Base-by-base conservation (phyloP, 2,888 invertebrate species). In the Amphipoea lucens region DNA sequence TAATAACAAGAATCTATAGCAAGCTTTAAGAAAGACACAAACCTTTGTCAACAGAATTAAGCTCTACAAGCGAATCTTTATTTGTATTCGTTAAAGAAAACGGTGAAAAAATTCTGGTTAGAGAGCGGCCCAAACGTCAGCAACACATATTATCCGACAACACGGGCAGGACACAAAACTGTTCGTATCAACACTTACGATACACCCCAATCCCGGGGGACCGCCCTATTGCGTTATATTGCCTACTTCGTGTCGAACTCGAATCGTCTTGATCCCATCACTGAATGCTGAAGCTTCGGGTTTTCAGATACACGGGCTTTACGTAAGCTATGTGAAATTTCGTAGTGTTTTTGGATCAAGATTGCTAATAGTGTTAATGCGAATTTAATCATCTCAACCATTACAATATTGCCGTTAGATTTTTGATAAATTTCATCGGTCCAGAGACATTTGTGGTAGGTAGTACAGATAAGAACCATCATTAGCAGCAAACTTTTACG, bases 171-270 rank as follows among this genome's bases (percentile, higher is more conserved):
- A 93, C 92, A 93, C 92, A 92, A 91, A 94, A 94, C 92, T 92
- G 92, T 91, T 93, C 92, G 93, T 92, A 92, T 90, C 90, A 89
- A 93, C 93, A 92, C 92, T 94, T 92, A 89, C 93, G 92, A 93
- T 92, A 93, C 93, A 93, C 91, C 91, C 91, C 92, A 91, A 92
- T 92, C 93, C 93, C 93, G 91, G 78, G 92, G 92, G 93, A 90
- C 89, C 87, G 86, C 90, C 91, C 91, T 88, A 90, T 90, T 90
- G 90, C 92, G 90, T 91, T 90, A 92, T 91, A 92, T 93, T 92
- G 92, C 92, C 91, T 91, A 90, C 88, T 90, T 88, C 85, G 89
- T 88, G 89, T 87, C 83, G 85, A 87, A 89, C 92, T 87, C 79
- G 87, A 91, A 89, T 89, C 87, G 88, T 93, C 92, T 95, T 94